A percentile compares a stretch with the other conserved stretches of the same genome.
phyloP scores from a whole-genome alignment of 2,797 vertebrate genomes.

The Rhynchonycteris naso region DNA sequence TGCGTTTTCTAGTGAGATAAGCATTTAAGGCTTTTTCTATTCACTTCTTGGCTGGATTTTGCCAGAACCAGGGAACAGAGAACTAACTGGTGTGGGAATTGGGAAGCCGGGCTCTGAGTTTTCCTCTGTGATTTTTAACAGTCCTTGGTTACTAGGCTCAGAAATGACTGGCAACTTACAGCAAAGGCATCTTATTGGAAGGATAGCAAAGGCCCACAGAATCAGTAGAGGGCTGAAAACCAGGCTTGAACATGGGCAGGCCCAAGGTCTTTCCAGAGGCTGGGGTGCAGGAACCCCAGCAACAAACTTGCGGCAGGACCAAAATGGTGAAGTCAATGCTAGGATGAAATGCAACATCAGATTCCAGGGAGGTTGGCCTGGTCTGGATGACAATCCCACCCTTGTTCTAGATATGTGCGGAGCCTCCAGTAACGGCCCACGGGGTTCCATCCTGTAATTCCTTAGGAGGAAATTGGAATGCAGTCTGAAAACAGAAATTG shows the following conservation, averaged over 20 bases:
- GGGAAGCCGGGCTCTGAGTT: not conserved
- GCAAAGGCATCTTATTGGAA: not conserved
- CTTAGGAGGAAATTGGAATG: conserved; percentile 34
- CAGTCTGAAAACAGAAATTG: not conserved
- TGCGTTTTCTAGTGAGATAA: conserved; percentile 19
- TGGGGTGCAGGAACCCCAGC: not conserved
- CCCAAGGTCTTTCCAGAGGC: not conserved
- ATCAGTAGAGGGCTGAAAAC: not conserved
- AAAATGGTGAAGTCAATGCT: not conserved
- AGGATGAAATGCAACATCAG: no score
- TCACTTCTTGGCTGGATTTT: not conserved
- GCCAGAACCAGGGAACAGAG: not conserved
- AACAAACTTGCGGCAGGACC: not conserved
- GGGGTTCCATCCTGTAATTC: not conserved
- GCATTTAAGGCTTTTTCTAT: not conserved
- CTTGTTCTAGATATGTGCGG: not conserved
- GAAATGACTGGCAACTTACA: not conserved
- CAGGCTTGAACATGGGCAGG: not conserved
- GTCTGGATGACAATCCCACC: not conserved
- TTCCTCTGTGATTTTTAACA: conserved; percentile 6
- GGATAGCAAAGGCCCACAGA: not conserved
- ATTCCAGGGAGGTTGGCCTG: not conserved
- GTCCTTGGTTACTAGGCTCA: not conserved
- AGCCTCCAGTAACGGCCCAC: not conserved
- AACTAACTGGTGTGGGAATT: not conserved